Evolutionary conservation across 2,113 vertebrate species (phyloP), one percentile per base, ranked within the genome.

Genomic region (Leucopsar rothschildi): DNA sequence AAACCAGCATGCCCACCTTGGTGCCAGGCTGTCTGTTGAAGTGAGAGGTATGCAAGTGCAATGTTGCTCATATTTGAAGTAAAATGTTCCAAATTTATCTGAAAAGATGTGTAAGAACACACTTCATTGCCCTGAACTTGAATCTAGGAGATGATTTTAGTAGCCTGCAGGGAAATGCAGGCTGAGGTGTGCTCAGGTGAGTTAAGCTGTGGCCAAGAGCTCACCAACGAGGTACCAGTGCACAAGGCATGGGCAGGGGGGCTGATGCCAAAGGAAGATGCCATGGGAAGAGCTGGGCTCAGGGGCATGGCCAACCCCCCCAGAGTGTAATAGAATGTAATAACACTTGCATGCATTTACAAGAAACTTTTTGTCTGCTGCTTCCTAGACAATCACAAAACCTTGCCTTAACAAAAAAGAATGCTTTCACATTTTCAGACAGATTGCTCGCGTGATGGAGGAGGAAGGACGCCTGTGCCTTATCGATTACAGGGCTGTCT

Each of bases 281-380:
- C 40, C 12, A 20, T 1, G 8, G 14, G 14, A 71, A n/a, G 25
- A 71, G 23, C 50, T 50, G 52, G 8, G 37, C 21, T 68, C 57
- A 31, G 82, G 25, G 12, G 2, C 31, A 16, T 39, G 53, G 29
- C 56, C 11, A n/a, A 3, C 6, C 44, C 27, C 78, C 22, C 33
- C 21, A 0, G 0, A 15, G 15, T 7, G 5, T 15, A 31, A 44
- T 2, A 68, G 57, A 42, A 60, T 37, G 8, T 1, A 6, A 8
- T 23, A 53, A 66, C 61, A 72, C 9, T 40, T 71, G 19, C 11
- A 3, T 9, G n/a, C 24, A 5, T 40, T 55, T 37, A 64, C 29
- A 57, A 49, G 27, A 64, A 45, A 50, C 5, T 13, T 56, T 63
- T 50, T 73, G 25, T 56, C 40, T 87, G 16, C 39, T 7, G 1